Conservation (phyloP, 1,140 invertebrate species). For the Ips nitidus region DNA sequence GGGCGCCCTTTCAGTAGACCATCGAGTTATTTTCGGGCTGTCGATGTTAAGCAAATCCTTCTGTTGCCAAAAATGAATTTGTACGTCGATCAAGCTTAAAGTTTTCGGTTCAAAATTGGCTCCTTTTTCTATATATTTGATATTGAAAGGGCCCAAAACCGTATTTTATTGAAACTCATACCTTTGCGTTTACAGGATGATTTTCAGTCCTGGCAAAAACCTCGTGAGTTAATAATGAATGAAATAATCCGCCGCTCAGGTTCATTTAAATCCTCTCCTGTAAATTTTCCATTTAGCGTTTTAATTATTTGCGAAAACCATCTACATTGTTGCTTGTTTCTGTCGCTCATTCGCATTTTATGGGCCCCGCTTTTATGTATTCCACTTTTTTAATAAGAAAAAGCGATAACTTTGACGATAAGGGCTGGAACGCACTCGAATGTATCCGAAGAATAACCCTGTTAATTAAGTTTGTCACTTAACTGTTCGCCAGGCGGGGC, state of each 20-base stretch:
- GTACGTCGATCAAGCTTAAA: slow-evolving; percentile 40
- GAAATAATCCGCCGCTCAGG: neutral
- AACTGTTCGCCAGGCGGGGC: slow-evolving; percentile 48
- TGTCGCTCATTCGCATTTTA: slow-evolving; percentile 31
- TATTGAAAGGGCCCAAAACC: too few species aligned
- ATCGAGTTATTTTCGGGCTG: slow-evolving; percentile 45
- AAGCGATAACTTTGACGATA: slow-evolving; percentile 46
- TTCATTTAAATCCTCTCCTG: neutral
- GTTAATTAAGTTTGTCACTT: slow-evolving; percentile 56
- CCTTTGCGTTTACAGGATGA: too few species aligned
- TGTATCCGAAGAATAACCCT: slow-evolving; percentile 51
- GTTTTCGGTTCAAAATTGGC: neutral
- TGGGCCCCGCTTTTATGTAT: slow-evolving; percentile 28
- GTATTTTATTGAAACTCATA: too few species aligned
- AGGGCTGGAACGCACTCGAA: slow-evolving; percentile 45
- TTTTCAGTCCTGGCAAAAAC: too few species aligned
- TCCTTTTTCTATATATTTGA: neutral
- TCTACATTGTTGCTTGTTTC: slow-evolving; percentile 35
- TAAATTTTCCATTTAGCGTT: slow-evolving; percentile 24
- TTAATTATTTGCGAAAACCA: slow-evolving; percentile 34
- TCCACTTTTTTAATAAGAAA: slow-evolving; percentile 42
- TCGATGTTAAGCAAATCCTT: slow-evolving; percentile 48
- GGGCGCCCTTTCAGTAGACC: slow-evolving; percentile 41
- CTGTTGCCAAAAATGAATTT: slow-evolving; percentile 38
- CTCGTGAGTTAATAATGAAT: neutral